Base-by-base conservation (phyloP, 2,888 invertebrate species). In the Tachina lurida region DNA sequence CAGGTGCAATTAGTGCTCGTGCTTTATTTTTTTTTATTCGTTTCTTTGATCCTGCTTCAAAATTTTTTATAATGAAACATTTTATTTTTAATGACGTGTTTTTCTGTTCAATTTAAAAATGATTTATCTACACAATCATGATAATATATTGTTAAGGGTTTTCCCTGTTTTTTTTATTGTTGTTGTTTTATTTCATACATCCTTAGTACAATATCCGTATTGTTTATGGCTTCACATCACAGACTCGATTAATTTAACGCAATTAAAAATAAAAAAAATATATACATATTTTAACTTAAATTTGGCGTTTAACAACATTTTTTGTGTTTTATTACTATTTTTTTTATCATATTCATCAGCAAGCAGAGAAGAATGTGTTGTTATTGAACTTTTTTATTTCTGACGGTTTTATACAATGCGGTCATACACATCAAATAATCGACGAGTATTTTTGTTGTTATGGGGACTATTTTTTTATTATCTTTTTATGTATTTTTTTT, bases 101-200 rank as follows among this genome's bases (percentile, higher is more conserved):
- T 71, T 81, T 68, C 54, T 75, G 68, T 68, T 68, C 45, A 62
- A 75, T 68, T 68, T 75, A 75, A 75, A 75, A 75, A 68, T 56
- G 49, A 80, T 73, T 73, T 80, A 65, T 56, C 49, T 54, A 39
- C 63, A 63, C 39, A 47, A 47, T 73, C 63, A 19, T 45, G 63
- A 79, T 73, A 65, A 73, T 79, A 58, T 73, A 65, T 79, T 79
- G 65, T 71, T 47, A 31, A 56, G n/a, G n/a, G 13, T 71, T 54
- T 56, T 65, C 39, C 2, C 54, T 31, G 31, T 31, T 31, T 31
- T 31, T 31, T 56, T 65, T 47, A 7, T 45, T 41, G 15, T 60
- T 45, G 43, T n/a, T 77, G 12, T 43, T 52, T n/a, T 15, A 22
- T 41, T 68, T 31, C 52, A 43, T 17, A 45, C 31, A 45, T 79